phyloP scores from a whole-genome alignment of 2,797 vertebrate species.

The Sebastes goodei region DNA sequence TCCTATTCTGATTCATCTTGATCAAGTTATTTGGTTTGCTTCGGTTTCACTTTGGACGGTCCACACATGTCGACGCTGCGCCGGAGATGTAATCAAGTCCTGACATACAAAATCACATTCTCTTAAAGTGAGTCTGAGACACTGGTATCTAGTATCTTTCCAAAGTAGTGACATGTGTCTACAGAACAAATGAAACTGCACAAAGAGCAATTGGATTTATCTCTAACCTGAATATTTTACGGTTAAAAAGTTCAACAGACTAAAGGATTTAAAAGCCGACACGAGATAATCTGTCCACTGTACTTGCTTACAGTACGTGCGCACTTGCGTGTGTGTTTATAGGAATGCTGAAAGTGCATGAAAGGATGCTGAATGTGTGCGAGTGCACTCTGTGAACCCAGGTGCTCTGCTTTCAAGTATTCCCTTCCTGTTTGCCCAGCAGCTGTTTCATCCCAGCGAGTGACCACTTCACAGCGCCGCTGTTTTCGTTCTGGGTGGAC shows the following conservation, averaged over 20 bases:
- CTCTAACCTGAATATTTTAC: not conserved
- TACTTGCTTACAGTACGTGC: not conserved
- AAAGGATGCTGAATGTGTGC: slow-evolving; percentile 52
- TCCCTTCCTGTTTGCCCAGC: slow-evolving; percentile 69
- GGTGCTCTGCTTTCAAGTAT: slow-evolving; percentile 71
- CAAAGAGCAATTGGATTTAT: not conserved
- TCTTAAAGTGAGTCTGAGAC: slow-evolving; percentile 18
- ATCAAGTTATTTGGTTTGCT: not conserved
- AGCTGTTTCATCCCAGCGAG: slow-evolving; percentile 62
- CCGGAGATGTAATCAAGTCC: slow-evolving; percentile 46
- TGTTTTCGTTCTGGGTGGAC: slow-evolving; percentile 76
- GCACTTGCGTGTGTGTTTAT: slow-evolving; percentile 1
- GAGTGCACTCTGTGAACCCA: slow-evolving; percentile 52
- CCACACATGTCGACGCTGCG: not conserved
- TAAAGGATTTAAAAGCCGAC: not conserved
- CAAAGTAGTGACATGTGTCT: slow-evolving; percentile 9
- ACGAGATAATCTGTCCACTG: not conserved
- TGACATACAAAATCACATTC: slow-evolving; percentile 31
- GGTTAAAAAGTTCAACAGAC: not conserved
- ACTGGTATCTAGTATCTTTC: slow-evolving; percentile 23
- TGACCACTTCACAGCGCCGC: slow-evolving; percentile 70
- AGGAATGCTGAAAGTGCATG: slow-evolving; percentile 41
- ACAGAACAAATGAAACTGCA: not conserved
- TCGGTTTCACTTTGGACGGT: slow-evolving; percentile 7
- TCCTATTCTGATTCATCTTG: slow-evolving; percentile 16